Evolutionary conservation across 2,113 vertebrate genomes (phyloP), one percentile per base, ranked within the genome.

Genomic region (Nibea albiflora): DNA sequence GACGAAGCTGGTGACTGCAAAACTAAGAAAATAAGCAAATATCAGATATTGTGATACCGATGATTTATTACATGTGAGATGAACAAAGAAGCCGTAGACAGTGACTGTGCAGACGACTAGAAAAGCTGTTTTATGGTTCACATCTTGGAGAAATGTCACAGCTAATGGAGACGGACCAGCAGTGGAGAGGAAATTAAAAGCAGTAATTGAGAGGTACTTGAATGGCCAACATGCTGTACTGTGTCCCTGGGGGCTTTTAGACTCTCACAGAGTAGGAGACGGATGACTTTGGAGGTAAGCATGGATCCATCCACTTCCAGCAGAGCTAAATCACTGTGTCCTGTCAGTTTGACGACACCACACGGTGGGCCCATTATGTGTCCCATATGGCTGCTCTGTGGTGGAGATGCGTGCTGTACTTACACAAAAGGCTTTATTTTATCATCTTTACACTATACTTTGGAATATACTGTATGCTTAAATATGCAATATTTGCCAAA

Each of bases 151-250:
- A 87, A 85, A 88, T 72, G 77, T 85, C 84, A 81, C 49, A 5
- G 64, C 83, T 90, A 93, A 92, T 90, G 82, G 86, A 93, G 84
- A 89, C 61, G 46, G 83, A 88, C 57, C 80, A 72, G 82, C 76
- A 80, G 73, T 53, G 78, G 76, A 71, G 62, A 64, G 75, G 62
- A 80, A 89, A 92, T 90, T 90, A 89, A 88, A 89, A 81, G 76
- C 76, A 90, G 79, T 90, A 90, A 91, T 92, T 88, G 84, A 86
- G 82, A 84, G 73, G 54, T 79, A 65, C 91, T 91, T 85, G 73
- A 88, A 79, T 82, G 85, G 69, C 73, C 85, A 92, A 84, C 91
- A 91, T 90, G 87, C 66, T 85, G 76, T 31, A 73, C 72, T 67
- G 53, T 76, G 78, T 90, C 86, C 87, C 87, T 58, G 57, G 71